Evolutionary conservation across 2,888 invertebrate species (phyloP), one percentile per base, ranked within the genome.

Genomic region (Papilio protenor): DNA sequence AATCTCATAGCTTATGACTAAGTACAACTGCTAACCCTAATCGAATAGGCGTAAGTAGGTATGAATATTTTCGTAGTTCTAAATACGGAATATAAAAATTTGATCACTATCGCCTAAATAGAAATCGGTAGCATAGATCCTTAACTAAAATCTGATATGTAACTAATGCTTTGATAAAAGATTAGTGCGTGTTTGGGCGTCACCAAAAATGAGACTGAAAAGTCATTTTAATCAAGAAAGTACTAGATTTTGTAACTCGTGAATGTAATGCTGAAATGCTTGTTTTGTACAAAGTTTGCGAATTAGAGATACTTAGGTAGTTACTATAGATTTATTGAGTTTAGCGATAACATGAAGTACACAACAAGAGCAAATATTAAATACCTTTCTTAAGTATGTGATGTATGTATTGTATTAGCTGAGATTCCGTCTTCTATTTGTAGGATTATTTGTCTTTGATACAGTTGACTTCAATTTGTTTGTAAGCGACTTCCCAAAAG

Each of bases 111-210:
- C 72, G 47, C 14, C 10, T 69, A 66, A 69, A 73, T 79, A 49
- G 23, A 27, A 71, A 71, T 52, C 52, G 27, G 71, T 71, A 52
- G 52, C 71, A 71, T 52, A 21, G 71, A 71, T 71, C 33, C 52
- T 52, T 71, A 71, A 71, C 71, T 71, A 18, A 71, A 52, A 71
- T 71, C 71, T 52, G 71, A 71, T 71, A 71, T 18, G 27, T 52
- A 18, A 52, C 52, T 71, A 49, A 73, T 73, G 23, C 18, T 59
- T 73, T 73, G 61, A 73, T 73, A 52, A 45, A 21, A 16, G 21
- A 45, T 45, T 73, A 73, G 57, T 45, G 66, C 64, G 49, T 61
- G n/a, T 59, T 23, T 47, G 47, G 18, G 52, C 70, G 70, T 47
- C 71, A 71, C 27, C 52, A 33, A 27, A 16, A 61, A 4, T 16